Conservation (phyloP, 2,888 invertebrate species). For the Eretmocerus hayati region DNA sequence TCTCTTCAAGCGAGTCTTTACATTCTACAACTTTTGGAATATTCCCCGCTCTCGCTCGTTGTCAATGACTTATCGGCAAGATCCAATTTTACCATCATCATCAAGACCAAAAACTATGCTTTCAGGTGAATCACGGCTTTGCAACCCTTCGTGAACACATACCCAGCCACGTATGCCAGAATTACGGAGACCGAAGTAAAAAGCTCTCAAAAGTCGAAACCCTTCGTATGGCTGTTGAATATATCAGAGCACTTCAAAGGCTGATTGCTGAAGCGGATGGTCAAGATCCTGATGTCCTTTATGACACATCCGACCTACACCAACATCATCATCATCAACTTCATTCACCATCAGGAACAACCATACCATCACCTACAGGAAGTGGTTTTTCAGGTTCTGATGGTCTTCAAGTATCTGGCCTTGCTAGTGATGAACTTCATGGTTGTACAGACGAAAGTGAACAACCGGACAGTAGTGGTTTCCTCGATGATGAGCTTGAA, state of each 20-base stretch:
- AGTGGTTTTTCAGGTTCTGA: slow-evolving; percentile 38
- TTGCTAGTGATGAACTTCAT: slow-evolving; percentile 39
- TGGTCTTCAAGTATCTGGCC: slow-evolving; percentile 45
- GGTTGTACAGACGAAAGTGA: slow-evolving; percentile 43
- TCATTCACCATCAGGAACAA: no score
- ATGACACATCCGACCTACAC: no score
- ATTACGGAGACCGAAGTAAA: slow-evolving; percentile 61
- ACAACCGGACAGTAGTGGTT: slow-evolving; percentile 25
- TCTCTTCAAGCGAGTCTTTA: no score
- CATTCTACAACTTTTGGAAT: no score
- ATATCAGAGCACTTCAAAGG: slow-evolving; percentile 74
- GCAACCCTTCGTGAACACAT: slow-evolving; percentile 81
- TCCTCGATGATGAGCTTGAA: slow-evolving; percentile 34
- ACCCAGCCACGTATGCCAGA: slow-evolving; percentile 72
- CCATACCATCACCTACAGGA: slow-evolving; percentile 47
- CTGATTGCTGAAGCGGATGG: slow-evolving; percentile 62
- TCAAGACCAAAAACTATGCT: no score
- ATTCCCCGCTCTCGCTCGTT: no score
- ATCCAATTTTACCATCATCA: no score
- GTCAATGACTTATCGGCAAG: no score
- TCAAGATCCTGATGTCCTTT: slow-evolving; percentile 50
- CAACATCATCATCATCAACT: no score
- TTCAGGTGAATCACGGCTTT: slow-evolving; percentile 75
- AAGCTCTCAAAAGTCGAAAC: slow-evolving; percentile 86
- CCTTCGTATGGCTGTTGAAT: slow-evolving; percentile 82